phyloP scores from a whole-genome alignment of 2,113 vertebrate genomes.

The Platanista minor region DNA sequence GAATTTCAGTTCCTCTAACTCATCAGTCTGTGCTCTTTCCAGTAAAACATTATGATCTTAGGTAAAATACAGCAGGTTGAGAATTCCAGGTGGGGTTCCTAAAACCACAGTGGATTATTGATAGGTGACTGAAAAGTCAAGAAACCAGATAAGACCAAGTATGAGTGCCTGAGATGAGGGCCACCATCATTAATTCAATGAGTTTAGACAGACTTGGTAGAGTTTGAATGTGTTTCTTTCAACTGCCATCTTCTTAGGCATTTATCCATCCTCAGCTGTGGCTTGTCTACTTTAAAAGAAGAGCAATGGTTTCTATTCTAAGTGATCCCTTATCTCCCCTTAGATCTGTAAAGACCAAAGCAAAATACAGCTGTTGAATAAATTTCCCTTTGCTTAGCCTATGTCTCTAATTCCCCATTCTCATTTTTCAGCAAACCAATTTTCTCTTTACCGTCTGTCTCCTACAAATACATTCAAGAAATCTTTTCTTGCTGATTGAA shows the following conservation, averaged over 20 bases:
- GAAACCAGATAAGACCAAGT: not conserved
- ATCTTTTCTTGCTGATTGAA: slow-evolving; percentile 62
- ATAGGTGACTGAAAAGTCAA: not conserved
- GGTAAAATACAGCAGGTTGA: not conserved
- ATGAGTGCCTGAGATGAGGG: not conserved
- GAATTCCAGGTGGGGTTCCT: not conserved
- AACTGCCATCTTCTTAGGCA: not conserved
- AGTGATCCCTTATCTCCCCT: not conserved
- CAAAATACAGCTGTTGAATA: slow-evolving; percentile 53
- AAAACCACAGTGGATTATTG: not conserved
- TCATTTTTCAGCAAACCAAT: slow-evolving; percentile 68
- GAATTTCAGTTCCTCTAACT: not conserved
- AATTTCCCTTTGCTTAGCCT: slow-evolving; percentile 56
- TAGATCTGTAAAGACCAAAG: slow-evolving; percentile 50
- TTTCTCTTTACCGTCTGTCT: slow-evolving; percentile 56
- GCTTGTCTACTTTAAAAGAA: slow-evolving; percentile 18
- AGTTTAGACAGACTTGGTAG: not conserved
- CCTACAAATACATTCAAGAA: slow-evolving; percentile 64
- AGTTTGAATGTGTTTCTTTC: not conserved
- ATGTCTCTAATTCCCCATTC: slow-evolving; percentile 60
- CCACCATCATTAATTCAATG: not conserved
- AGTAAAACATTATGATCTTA: not conserved
- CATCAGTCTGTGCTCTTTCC: not conserved
- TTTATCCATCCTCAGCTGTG: not conserved
- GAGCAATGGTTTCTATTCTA: not conserved